Base-by-base conservation (phyloP, 2,888 invertebrate species). In the Habroteleia sp. region DNA sequence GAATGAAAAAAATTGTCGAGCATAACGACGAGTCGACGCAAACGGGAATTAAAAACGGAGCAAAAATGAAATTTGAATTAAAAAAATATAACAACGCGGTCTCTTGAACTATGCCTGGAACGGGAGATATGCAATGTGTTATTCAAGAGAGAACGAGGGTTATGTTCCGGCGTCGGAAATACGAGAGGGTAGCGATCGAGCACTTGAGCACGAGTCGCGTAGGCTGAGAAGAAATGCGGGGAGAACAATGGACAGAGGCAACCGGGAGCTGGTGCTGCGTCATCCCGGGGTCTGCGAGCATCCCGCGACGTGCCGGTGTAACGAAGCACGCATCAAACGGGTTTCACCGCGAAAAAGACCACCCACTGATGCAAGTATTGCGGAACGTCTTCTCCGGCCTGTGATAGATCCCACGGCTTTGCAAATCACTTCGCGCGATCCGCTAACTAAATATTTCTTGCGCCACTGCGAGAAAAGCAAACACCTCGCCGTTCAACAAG, bases 141-240 rank as follows among this genome's bases (percentile, higher is more conserved):
- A 60, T 72, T 66, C 58, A 72, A 75, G 71, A 75, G 75, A 66
- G 62, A 76, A 76, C 58, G 75, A 71, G 75, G 75, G 75, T 76
- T 76, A 66, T 76, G 72, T 71, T 76, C 60, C 65, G 60, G 46
- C 71, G 74, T 33, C 65, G 75, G 75, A 71, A 75, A 75, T 71
- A 69, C 60, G 66, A 76, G 77, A 83, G 85, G 84, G 84, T 83
- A 80, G 83, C 81, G 80, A 84, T 85, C 83, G 85, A 84, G 84
- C 83, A 87, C 88, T 88, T 86, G 87, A 88, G 87, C 88, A 88
- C 88, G 88, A 87, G 87, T 86, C 81, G 80, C 82, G 84, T 85
- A 84, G 83, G 87, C 84, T 81, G 80, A 83, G 84, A 85, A 85
- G 83, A 85, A 84, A 84, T 83, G 84, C 84, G 83, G 82, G 83